phyloP scores from a whole-genome alignment of 2,113 vertebrate species.

The Dasyurus viverrinus region DNA sequence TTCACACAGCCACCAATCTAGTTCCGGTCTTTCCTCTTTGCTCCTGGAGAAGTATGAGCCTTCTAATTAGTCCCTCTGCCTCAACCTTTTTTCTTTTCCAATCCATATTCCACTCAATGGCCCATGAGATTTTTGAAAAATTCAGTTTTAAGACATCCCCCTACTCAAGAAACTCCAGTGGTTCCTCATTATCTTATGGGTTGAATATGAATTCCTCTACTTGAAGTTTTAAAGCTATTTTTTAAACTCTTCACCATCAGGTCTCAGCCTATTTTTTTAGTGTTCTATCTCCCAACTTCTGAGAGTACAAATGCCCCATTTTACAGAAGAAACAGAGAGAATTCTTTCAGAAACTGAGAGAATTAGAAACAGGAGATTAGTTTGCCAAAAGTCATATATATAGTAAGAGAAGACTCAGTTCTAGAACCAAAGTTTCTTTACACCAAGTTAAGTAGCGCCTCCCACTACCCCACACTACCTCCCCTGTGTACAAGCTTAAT shows the following conservation, averaged over 20 bases:
- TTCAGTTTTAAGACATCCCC: not conserved
- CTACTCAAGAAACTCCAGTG: not conserved
- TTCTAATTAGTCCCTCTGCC: not conserved
- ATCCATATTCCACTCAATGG: not conserved
- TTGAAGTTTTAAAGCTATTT: not conserved
- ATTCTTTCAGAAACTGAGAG: not conserved
- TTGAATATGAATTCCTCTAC: not conserved
- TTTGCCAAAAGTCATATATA: not conserved
- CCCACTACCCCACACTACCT: not conserved
- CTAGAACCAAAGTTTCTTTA: not conserved
- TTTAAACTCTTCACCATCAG: not conserved
- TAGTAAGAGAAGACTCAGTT: not conserved
- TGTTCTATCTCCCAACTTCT: not conserved
- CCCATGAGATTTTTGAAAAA: not conserved
- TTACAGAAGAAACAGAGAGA: not conserved
- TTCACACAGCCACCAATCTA: not conserved
- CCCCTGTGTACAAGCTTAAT: not conserved
- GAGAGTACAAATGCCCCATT: not conserved
- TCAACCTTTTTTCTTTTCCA: not conserved
- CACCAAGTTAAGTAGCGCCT: not conserved
- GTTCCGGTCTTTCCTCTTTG: not conserved
- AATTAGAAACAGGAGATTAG: not conserved
- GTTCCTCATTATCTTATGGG: not conserved
- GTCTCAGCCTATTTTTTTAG: not conserved
- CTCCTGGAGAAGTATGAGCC: not conserved